Conservation (phyloP, 1,140 invertebrate genomes). For the Olivierus martensii region DNA sequence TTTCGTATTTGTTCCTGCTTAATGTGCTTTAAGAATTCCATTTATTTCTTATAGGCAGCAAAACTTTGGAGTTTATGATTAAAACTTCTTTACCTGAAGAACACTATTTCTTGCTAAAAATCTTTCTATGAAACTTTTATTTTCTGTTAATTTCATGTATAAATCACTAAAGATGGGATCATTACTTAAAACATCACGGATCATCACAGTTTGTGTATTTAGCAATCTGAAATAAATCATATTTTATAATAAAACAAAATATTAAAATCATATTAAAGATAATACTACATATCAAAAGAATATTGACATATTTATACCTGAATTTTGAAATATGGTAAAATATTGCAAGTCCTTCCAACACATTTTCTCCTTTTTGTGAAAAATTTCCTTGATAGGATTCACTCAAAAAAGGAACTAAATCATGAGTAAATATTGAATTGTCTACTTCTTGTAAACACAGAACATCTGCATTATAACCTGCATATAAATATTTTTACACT, state of each 20-base stretch:
- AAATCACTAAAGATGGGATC: constrained; percentile 40
- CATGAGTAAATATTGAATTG: constrained; percentile 53
- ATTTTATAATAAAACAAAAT: background rate
- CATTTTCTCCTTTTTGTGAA: constrained; percentile 52
- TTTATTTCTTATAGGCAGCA: no score
- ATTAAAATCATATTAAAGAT: no score
- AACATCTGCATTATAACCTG: constrained; percentile 76
- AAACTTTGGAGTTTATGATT: no score
- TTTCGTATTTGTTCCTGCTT: no score
- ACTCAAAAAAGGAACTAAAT: constrained; percentile 47
- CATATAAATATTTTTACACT: constrained; percentile 15
- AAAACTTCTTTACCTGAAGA: constrained; percentile 28
- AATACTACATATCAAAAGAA: background rate
- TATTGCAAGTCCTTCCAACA: constrained; percentile 61
- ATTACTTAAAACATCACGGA: constrained; percentile 40
- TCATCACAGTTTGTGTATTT: constrained; percentile 33
- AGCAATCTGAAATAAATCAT: constrained; percentile 33
- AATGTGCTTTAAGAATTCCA: no score
- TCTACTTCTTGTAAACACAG: constrained; percentile 90
- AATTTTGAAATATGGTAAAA: constrained; percentile 44
- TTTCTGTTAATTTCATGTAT: constrained; percentile 43
- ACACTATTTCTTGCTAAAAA: constrained; percentile 26
- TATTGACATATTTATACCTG: constrained; percentile 17
- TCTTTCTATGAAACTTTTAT: constrained; percentile 39
- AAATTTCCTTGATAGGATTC: constrained; percentile 45